A percentile compares a stretch with the other conserved stretches of the same genome.
Conservation (phyloP, 2,113 vertebrate genomes). For the Megaceryle torquata region DNA sequence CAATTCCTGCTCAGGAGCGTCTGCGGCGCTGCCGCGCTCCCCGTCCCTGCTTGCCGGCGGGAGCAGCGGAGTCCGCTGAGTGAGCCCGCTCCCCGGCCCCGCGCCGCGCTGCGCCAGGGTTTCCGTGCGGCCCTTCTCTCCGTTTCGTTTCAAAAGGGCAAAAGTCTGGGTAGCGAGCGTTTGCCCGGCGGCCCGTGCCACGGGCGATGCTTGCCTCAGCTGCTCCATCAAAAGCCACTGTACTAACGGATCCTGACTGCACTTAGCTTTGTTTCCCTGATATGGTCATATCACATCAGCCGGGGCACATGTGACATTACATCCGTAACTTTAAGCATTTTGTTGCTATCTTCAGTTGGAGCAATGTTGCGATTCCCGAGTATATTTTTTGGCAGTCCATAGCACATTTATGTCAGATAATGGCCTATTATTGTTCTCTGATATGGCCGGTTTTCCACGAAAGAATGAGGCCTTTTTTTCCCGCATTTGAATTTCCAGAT, state of each 20-base stretch:
- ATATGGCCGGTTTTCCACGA: constrained; percentile 86
- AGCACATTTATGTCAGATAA: constrained; percentile 89
- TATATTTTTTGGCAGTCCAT: constrained; percentile 86
- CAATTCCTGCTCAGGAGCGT: fast-evolving
- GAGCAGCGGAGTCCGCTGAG: neutral
- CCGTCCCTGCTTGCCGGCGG: neutral
- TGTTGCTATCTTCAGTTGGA: constrained; percentile 85
- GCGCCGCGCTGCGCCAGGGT: neutral
- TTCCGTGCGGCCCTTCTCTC: constrained; percentile 60
- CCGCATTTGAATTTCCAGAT: constrained; percentile 96
- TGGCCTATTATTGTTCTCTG: constrained; percentile 89
- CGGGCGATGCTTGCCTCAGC: constrained; percentile 91
- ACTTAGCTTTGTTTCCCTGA: constrained; percentile 96
- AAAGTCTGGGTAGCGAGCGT: constrained; percentile 79
- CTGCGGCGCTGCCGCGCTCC: neutral
- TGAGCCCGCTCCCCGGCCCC: neutral
- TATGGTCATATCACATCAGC: constrained; percentile 95
- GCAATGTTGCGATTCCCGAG: constrained; percentile 82
- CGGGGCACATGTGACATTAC: constrained; percentile 88
- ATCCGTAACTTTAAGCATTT: constrained; percentile 83
- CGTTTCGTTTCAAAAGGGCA: constrained; percentile 92
- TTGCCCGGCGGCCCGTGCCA: constrained; percentile 86
- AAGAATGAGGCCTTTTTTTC: constrained; percentile 78
- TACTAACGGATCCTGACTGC: constrained; percentile 96
- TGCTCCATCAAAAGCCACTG: constrained; percentile 87